A percentile compares a stretch with the other conserved stretches of the same genome.
Conservation (phyloP, 2,797 vertebrate genomes). For the Sebastes oblongus region DNA sequence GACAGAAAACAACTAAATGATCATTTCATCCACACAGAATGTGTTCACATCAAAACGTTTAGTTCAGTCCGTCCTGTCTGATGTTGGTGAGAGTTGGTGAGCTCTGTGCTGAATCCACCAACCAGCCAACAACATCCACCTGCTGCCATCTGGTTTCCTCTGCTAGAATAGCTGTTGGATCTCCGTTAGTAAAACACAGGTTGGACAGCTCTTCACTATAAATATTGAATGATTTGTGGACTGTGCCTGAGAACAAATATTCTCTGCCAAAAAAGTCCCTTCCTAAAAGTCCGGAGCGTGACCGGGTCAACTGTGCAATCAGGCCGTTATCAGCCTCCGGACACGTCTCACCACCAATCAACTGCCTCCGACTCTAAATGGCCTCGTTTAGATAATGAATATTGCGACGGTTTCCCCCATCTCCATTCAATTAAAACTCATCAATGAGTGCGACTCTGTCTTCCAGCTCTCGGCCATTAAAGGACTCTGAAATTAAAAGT, state of each 20-base stretch:
- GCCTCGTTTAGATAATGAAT: conserved; percentile 74
- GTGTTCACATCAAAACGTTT: neutral
- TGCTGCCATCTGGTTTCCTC: conserved; percentile 72
- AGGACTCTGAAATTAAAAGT: conserved; percentile 55
- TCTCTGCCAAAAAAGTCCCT: conserved; percentile 28
- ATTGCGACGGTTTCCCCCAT: conserved; percentile 57
- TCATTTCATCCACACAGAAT: conserved; percentile 5
- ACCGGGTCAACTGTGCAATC: conserved; percentile 68
- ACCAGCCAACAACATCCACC: conserved; percentile 47
- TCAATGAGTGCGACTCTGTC: conserved; percentile 59
- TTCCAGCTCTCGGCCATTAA: conserved; percentile 46
- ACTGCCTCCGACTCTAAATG: conserved; percentile 66
- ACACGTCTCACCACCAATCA: conserved; percentile 61
- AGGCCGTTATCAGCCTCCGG: conserved; percentile 67
- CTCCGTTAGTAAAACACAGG: conserved; percentile 5
- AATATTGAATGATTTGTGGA: conserved; percentile 54
- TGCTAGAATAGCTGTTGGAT: conserved; percentile 52
- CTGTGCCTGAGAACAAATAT: conserved; percentile 37
- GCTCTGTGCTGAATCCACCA: neutral
- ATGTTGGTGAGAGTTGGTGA: neutral
- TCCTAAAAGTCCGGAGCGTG: conserved; percentile 59
- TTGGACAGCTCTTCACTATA: conserved; percentile 37
- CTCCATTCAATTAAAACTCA: conserved; percentile 70
- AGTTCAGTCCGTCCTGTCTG: neutral
- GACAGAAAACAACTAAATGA: neutral